phyloP scores from a whole-genome alignment of 1,140 invertebrate species.

The Delia radicum region DNA sequence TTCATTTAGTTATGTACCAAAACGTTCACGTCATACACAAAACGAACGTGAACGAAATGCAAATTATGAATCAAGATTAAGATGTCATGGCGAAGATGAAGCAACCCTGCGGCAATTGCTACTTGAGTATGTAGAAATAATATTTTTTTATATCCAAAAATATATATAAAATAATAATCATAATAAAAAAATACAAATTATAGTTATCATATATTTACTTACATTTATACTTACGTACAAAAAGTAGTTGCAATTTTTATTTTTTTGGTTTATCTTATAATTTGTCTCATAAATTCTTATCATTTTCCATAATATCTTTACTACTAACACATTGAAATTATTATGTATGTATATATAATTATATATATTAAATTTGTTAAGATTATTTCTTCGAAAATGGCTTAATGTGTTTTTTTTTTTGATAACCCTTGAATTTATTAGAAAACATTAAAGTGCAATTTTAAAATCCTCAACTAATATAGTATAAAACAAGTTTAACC shows the following conservation, averaged over 20 bases:
- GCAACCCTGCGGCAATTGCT: slow-evolving; percentile 56
- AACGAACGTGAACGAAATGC: slow-evolving; percentile 51
- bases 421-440: too few relatives aligned
- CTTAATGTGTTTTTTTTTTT: too few relatives aligned
- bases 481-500: too few relatives aligned
- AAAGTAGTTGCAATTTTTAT: neutral
- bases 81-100: slow-evolving; percentile 57
- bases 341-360: too few relatives aligned
- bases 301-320: too few relatives aligned
- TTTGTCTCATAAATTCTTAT: too few relatives aligned
- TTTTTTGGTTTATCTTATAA: neutral
- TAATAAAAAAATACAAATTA: neutral
- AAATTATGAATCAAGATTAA: slow-evolving; percentile 51
- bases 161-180: neutral
- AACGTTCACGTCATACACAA: slow-evolving; percentile 46
- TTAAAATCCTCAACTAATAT: too few relatives aligned
- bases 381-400: too few relatives aligned
- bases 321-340: too few relatives aligned
- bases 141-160: neutral
- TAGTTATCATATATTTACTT: neutral
- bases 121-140: slow-evolving; percentile 52
- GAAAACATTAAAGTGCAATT: too few relatives aligned
- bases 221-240: neutral
- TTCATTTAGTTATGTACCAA: slow-evolving; percentile 55
- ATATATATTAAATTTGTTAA: too few relatives aligned